These are phyloP conservation scores for Cyaniris semiargus DNA, from an alignment of 2,888 invertebrate genomes.

Conservation along the genomic window DNA sequence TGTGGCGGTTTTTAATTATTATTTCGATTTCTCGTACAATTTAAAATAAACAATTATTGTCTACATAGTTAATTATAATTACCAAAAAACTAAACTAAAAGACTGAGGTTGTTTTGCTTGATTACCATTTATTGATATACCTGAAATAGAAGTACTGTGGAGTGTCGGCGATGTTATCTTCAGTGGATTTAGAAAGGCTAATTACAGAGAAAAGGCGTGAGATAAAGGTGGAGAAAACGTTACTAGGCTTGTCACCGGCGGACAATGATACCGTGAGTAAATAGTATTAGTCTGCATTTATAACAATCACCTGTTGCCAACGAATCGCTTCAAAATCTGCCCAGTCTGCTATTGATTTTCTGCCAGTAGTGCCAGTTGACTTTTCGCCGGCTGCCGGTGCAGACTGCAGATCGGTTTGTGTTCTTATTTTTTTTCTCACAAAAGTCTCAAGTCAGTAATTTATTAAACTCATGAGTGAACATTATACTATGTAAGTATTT, in stretches of 20 bases:
- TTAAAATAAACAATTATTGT: neutral
- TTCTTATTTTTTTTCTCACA: neutral
- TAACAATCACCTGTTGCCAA: conserved; percentile 41
- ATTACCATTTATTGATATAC: neutral
- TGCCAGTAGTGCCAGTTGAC: conserved; percentile 34
- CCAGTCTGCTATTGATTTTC: conserved; percentile 38
- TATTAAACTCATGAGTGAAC: neutral
- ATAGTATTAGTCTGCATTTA: neutral
- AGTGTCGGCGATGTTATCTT: conserved; percentile 63
- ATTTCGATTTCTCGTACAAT: neutral
- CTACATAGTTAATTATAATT: neutral
- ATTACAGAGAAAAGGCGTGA: conserved; percentile 70
- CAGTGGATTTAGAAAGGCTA: conserved; percentile 66
- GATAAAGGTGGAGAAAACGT: conserved; percentile 68
- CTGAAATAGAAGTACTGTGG: neutral
- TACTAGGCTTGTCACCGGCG: conserved; percentile 50
- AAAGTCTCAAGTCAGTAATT: neutral
- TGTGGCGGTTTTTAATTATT: neutral
- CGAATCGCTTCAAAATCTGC: conserved; percentile 31
- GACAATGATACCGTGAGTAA: conserved; percentile 48
- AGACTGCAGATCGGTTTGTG: neutral
- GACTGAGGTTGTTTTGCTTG: neutral
- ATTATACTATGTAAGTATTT: neutral
- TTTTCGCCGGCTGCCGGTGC: neutral
- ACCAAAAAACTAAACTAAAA: neutral